Evolutionary conservation across 2,888 invertebrate species (phyloP).

Genomic region (Odontothrips loti): DNA sequence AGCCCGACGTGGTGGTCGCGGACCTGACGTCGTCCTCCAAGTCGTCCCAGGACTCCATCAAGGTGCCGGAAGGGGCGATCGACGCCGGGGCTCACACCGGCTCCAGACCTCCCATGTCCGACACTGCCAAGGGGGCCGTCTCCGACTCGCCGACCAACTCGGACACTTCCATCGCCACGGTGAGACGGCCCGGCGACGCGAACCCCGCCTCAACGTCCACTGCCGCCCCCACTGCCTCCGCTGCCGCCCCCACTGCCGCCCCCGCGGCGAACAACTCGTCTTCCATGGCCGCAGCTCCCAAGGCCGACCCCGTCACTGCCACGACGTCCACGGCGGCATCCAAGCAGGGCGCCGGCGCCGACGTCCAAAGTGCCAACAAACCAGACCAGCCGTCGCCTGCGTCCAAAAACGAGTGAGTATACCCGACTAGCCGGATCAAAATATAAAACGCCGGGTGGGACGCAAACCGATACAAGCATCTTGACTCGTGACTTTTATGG

Average conservation of each 20-base stretch:
- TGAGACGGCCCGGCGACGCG: background rate
- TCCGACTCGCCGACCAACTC: background rate
- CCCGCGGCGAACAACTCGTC: background rate
- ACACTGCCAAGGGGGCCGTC: background rate
- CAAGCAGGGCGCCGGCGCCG: background rate
- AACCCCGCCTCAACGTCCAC: background rate
- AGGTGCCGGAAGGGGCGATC: background rate
- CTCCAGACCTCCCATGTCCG: background rate
- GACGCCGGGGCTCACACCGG: too few species aligned
- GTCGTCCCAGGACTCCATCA: slow-evolving; percentile 8
- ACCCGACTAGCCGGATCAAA: background rate
- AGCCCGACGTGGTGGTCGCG: slow-evolving; percentile 1
- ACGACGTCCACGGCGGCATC: background rate
- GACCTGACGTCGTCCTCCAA: background rate
- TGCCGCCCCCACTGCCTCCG: background rate
- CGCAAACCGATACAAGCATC: too few species aligned
- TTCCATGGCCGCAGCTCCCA: background rate
- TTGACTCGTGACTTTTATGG: too few species aligned
- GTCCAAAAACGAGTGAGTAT: background rate
- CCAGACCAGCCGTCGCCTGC: background rate
- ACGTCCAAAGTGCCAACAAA: background rate
- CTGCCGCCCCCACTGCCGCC: background rate
- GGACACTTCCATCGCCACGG: background rate
- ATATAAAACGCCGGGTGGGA: too few species aligned
- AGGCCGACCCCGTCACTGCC: background rate